These are phyloP conservation scores for Dinocampus coccinellae DNA, from an alignment of 2,888 invertebrate genomes.

Conservation along the genomic window DNA sequence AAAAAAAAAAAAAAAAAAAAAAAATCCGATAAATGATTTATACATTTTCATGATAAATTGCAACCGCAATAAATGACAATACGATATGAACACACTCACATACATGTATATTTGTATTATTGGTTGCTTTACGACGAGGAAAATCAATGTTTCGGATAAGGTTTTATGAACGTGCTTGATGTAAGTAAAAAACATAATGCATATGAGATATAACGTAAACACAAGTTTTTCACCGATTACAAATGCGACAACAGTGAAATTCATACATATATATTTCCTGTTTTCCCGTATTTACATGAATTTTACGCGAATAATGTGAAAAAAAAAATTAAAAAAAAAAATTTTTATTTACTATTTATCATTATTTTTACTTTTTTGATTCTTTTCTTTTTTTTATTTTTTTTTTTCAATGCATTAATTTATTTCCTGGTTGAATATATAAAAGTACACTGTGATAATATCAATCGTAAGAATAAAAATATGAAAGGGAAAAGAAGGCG, in stretches of 20 bases:
- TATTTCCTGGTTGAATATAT: too few relatives aligned
- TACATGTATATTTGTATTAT: background rate
- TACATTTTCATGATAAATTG: background rate
- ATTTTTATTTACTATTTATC: too few relatives aligned
- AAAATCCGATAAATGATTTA: background rate
- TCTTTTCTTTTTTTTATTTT: too few relatives aligned
- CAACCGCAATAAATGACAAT: background rate
- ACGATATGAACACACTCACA: too few relatives aligned
- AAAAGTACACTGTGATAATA: background rate
- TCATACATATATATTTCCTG: background rate
- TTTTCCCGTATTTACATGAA: background rate
- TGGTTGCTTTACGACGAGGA: background rate
- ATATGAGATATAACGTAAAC: slow-evolving; percentile 17
- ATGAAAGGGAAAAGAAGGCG: slow-evolving; percentile 46
- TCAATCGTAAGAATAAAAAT: background rate
- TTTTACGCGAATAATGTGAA: too few relatives aligned
- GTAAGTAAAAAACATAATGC: background rate
- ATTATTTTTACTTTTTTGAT: too few relatives aligned
- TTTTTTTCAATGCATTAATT: too few relatives aligned
- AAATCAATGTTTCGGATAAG: slow-evolving; percentile 28
- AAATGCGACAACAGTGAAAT: background rate
- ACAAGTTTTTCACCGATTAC: slow-evolving; percentile 5
- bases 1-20: background rate
- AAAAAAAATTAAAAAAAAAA: too few relatives aligned
- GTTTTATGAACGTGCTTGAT: slow-evolving; percentile 11